Base-by-base conservation (phyloP, 2,797 vertebrate species). In the Premnoplex brunnescens region DNA sequence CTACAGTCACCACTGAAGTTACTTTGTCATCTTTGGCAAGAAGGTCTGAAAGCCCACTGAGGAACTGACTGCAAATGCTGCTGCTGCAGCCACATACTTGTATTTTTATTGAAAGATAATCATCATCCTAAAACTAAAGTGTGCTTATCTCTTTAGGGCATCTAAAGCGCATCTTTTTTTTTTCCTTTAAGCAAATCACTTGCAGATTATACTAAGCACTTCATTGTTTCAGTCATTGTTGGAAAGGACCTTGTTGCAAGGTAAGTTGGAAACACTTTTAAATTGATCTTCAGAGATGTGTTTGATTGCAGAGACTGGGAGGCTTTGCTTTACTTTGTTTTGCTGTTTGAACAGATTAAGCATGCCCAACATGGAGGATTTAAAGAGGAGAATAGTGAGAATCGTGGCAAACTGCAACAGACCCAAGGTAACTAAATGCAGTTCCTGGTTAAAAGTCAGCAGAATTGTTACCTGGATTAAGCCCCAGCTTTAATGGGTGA, bases 231-330 rank as follows among this genome's bases (percentile, higher is more conserved):
- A 0, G 97, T 99, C 36, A 98, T 99, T 62, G 96, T 99, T 74
- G 99, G 99, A 83, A 99, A 99, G 96, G 99, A 99, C 79, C 98
- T 99, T 37, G 98, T 99, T 69, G 98, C 99, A 85, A 99, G 99
- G 99, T 99, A 88, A 98, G 93, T 34, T 87, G 74, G 26, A 82
- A 84, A 48, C 78, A n/a, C 32, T 94, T 76, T 49, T 2, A 6
- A 39, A 10, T 54, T 22, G 21, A 2, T 74, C 18, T 41, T 79
- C 23, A 34, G 49, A 75, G 44, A 19, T 18, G 26, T 5, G 4
- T 72, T 56, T 66, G 51, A 68, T 51, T 30, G 43, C 43, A 54
- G 67, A 22, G 12, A 48, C 6, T 7, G 23, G 28, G 41, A 37
- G 27, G 34, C 62, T 69, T 73, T 36, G 4, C 52, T 26, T 89